Evolutionary conservation across 2,888 invertebrate genomes (phyloP), one percentile per base, ranked within the genome.

Genomic region (Stratiomys singularior): DNA sequence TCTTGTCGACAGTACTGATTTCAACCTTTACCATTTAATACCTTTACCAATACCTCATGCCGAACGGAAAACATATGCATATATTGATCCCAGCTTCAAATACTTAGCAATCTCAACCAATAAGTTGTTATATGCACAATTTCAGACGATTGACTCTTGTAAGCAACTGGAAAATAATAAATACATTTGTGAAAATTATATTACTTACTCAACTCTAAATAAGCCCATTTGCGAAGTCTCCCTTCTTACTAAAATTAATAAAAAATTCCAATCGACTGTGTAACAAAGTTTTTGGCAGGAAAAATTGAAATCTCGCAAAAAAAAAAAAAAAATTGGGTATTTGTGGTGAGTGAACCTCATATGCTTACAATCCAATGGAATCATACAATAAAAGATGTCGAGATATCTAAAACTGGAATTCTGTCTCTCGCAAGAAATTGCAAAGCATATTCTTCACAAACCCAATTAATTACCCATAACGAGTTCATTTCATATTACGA

Each of bases 11-110:
- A 18, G 28, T 21, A 4, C 44, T 44, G 27, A 66, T 9, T 66
- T 37, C 21, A 66, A 66, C 21, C 18, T 66, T 1, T 66, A 66
- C 37, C 66, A 66, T 23, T 44, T 30, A 66, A 66, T 66, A 66
- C 66, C 56, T 23, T 77, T 77, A 30, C 69, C 37, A 37, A 58
- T 67, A 27, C 37, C 58, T 9, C 77, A 77, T 58, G 23, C 1
- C n/a, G 67, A 77, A 4, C n/a, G 56, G n/a, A 52, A 56, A 23
- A 56, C 46, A 44, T 77, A 58, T 69, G 66, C 77, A 37, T 77
- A 77, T 27, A 77, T 77, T 21, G 69, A 77, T 25, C 77, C 77
- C 1, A 69, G 30, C 30, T 63, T 64, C 21, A 77, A 67, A 23
- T 67, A 66, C 23, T 11, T 76, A 15, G 76, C 76, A 1, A 7